A percentile compares a stretch with the other conserved stretches of the same genome.
These are phyloP conservation scores for Molossus alvarezi DNA, from an alignment of 2,797 vertebrate genomes.

Conservation along the genomic window DNA sequence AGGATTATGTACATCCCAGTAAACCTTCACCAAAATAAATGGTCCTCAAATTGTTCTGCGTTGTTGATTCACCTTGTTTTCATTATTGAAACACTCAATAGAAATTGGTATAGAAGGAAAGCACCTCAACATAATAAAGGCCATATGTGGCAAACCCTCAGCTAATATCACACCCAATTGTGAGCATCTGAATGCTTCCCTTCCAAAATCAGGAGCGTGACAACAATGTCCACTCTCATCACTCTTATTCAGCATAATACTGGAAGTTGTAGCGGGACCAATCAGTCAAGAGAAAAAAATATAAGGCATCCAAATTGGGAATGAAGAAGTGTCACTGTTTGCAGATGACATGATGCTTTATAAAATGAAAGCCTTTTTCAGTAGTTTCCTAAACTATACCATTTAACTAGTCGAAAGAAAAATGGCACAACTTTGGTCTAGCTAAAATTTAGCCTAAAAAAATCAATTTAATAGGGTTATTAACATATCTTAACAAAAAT, in stretches of 20 bases:
- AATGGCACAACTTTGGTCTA: background rate
- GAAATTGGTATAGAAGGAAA: background rate
- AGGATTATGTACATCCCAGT: background rate
- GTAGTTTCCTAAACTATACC: background rate
- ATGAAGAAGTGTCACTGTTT: background rate
- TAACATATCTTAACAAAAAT: conserved; percentile 57
- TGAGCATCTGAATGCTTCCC: background rate
- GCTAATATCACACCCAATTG: background rate
- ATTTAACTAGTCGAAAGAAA: background rate
- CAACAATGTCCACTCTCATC: background rate
- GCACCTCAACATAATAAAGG: background rate
- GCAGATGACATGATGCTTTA: background rate
- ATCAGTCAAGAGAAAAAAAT: background rate
- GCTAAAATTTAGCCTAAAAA: conserved; percentile 42
- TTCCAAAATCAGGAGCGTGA: background rate
- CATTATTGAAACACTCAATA: background rate
- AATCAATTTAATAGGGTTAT: conserved; percentile 37
- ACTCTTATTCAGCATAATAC: fast-evolving
- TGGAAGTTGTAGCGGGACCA: background rate
- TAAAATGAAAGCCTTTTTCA: background rate
- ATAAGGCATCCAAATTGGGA: background rate
- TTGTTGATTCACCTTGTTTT: background rate
- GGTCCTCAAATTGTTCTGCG: background rate
- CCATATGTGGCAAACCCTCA: background rate
- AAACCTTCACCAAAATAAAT: background rate